Evolutionary conservation across 2,797 vertebrate genomes (phyloP).

Genomic region (Lepilemur ruficaudatus): DNA sequence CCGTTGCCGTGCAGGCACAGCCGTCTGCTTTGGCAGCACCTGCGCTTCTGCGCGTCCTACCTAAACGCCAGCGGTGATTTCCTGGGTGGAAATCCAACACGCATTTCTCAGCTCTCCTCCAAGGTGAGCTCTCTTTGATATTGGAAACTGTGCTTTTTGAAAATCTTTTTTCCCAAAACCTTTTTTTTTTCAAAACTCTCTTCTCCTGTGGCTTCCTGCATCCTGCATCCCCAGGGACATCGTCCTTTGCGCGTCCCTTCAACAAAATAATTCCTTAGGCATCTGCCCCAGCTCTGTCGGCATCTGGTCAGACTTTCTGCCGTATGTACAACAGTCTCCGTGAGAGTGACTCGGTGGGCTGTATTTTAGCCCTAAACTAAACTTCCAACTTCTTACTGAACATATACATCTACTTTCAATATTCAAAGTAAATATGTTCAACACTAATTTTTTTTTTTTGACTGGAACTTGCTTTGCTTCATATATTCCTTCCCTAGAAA

Average conservation of each 20-base stretch:
- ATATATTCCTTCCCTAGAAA: background rate
- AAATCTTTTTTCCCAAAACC: background rate
- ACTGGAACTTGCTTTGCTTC: background rate
- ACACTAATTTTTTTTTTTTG: background rate
- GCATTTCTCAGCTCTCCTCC: background rate
- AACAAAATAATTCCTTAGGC: background rate
- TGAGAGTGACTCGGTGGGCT: background rate
- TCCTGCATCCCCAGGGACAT: background rate
- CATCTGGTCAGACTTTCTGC: background rate
- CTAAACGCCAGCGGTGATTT: background rate
- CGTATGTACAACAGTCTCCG: fast-evolving
- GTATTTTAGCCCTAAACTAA: background rate
- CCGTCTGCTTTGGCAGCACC: background rate
- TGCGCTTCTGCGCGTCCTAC: background rate
- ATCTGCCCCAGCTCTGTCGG: background rate
- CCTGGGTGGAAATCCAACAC: background rate
- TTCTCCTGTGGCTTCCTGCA: background rate
- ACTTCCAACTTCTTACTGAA: background rate
- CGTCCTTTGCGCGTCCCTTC: background rate
- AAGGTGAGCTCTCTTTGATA: background rate
- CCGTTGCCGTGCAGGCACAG: fast-evolving
- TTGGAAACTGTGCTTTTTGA: background rate
- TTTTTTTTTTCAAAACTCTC: background rate
- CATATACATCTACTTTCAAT: background rate
- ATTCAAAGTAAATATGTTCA: background rate